Evolutionary conservation across 2,888 invertebrate species (phyloP).

Genomic region (Athetis lepigone): DNA sequence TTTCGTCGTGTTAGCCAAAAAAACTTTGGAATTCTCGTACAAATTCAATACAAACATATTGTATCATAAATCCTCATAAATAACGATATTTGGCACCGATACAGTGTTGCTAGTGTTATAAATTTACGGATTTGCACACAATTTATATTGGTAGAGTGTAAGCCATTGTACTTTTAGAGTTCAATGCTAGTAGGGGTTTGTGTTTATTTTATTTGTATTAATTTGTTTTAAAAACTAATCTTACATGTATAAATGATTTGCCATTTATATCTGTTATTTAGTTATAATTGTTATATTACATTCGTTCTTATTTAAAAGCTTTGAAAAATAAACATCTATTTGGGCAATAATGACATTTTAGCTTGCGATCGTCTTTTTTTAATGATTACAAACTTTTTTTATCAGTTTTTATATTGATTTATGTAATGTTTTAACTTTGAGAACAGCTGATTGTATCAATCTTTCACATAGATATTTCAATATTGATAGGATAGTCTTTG

Average conservation of each 20-base stretch:
- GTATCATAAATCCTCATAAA: constrained; percentile 66
- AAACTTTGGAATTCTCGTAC: constrained; percentile 54
- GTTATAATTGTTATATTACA: background rate
- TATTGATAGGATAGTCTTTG: constrained; percentile 16
- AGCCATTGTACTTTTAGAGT: constrained; percentile 48
- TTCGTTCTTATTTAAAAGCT: background rate
- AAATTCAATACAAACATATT: constrained; percentile 64
- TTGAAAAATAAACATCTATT: background rate
- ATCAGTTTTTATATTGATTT: background rate
- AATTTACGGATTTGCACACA: constrained; percentile 66
- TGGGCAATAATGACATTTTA: background rate
- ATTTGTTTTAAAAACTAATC: too few species aligned
- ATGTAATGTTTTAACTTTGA: background rate
- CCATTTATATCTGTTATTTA: background rate
- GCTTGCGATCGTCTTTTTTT: too few species aligned
- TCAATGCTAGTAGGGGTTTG: constrained; percentile 21
- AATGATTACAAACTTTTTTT: background rate
- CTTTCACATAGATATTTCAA: constrained; percentile 4
- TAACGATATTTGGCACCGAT: constrained; percentile 68
- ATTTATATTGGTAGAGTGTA: constrained; percentile 62
- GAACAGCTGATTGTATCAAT: background rate
- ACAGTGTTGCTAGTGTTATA: constrained; percentile 59
- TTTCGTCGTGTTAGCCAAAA: constrained; percentile 56
- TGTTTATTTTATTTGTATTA: background rate
- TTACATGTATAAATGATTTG: background rate